Evolutionary conservation across 30 jellyfish, hydroid and myxozoan genomes (phyloP).

Genomic region (Rhopilema esculentum): DNA sequence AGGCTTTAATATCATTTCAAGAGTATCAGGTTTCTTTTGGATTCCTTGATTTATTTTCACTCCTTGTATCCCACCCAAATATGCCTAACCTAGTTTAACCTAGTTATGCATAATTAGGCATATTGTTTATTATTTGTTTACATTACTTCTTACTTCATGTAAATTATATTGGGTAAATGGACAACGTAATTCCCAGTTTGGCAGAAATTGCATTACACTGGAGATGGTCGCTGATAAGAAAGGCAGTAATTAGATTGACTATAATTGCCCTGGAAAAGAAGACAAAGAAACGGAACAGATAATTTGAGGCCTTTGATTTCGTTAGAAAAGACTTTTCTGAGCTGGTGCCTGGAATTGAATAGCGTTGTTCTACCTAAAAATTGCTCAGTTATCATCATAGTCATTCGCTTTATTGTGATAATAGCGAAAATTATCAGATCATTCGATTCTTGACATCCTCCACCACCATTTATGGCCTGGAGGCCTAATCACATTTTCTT

Average conservation of each 20-base stretch:
- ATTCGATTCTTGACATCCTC: background rate
- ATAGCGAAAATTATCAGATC: background rate
- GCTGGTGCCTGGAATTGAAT: constrained; percentile 33
- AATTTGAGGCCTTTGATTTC: constrained; percentile 13
- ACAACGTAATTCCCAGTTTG: background rate
- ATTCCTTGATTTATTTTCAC: too few species aligned
- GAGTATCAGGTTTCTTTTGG: too few species aligned
- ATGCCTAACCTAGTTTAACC: too few species aligned
- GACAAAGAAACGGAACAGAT: constrained; percentile 31
- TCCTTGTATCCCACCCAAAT: too few species aligned
- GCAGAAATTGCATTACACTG: background rate
- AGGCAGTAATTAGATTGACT: constrained; percentile 2
- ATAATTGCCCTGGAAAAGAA: constrained; percentile 37
- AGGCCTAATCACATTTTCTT: background rate
- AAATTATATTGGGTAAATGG: background rate
- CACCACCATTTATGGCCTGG: background rate
- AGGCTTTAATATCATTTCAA: too few species aligned
- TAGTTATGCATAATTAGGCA: too few species aligned
- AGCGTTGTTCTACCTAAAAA: background rate
- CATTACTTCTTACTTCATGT: background rate
- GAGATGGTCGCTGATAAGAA: background rate
- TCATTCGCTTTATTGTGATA: background rate
- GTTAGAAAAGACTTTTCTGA: constrained; percentile 1
- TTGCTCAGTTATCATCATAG: background rate
- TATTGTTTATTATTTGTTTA: background rate